Conservation (phyloP, 2,888 invertebrate species). For the Linyphia triangularis region DNA sequence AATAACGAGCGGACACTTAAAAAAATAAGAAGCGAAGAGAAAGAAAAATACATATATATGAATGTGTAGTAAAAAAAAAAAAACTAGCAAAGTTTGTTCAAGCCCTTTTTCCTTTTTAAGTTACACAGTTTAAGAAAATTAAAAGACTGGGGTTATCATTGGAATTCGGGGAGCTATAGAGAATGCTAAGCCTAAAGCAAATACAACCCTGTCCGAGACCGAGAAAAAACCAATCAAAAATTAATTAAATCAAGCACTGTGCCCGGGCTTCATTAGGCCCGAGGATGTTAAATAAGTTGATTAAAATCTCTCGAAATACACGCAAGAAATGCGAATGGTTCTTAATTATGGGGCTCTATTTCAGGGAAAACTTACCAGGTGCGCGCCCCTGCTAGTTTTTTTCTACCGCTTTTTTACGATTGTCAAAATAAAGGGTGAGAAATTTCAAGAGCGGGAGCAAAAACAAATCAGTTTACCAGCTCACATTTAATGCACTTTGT, state of each 20-base stretch:
- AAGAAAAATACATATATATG: slow-evolving; percentile 42
- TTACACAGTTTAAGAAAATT: slow-evolving; percentile 74
- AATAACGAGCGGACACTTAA: slow-evolving; percentile 31
- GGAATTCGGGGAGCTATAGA: slow-evolving; percentile 65
- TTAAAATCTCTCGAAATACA: slow-evolving; percentile 74
- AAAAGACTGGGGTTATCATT: slow-evolving; percentile 72
- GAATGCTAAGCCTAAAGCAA: slow-evolving; percentile 71
- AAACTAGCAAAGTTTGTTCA: slow-evolving; percentile 63
- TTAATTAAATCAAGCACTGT: slow-evolving; percentile 75
- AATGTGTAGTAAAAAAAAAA: slow-evolving; percentile 22
- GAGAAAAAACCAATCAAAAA: slow-evolving; percentile 75
- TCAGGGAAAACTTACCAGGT: slow-evolving; percentile 71
- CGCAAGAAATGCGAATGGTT: slow-evolving; percentile 74
- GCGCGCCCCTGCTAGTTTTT: slow-evolving; percentile 54
- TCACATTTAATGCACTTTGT: slow-evolving; percentile 23
- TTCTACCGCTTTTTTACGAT: slow-evolving; percentile 54
- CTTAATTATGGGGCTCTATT: slow-evolving; percentile 73
- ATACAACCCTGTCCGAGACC: slow-evolving; percentile 72
- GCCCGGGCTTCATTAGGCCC: slow-evolving; percentile 73
- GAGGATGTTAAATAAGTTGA: slow-evolving; percentile 75
- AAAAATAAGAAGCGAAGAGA: slow-evolving; percentile 30
- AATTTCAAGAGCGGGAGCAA: slow-evolving; percentile 65
- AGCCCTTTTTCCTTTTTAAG: slow-evolving; percentile 69
- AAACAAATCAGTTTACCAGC: slow-evolving; percentile 53
- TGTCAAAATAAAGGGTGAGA: slow-evolving; percentile 71